A percentile compares a stretch with the other conserved stretches of the same genome.
phyloP scores from a whole-genome alignment of 2,888 invertebrate species.

The Chironomus riparius region DNA sequence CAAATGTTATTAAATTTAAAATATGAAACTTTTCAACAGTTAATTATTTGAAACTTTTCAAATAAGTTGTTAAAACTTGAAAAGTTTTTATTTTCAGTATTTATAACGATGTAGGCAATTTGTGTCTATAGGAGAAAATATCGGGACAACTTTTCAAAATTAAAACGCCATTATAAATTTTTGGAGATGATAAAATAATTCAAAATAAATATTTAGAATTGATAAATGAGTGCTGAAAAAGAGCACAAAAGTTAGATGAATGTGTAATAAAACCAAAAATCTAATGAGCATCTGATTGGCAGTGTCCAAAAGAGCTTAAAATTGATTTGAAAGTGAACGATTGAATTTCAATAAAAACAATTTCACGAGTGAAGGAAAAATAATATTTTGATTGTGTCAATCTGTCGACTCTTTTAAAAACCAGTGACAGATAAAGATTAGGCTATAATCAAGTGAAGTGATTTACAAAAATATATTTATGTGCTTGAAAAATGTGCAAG shows the following conservation, averaged over 20 bases:
- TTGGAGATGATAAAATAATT: background rate
- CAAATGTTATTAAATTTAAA: background rate
- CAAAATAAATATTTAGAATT: background rate
- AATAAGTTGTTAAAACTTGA: background rate
- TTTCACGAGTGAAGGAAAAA: background rate
- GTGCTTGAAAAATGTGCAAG: constrained; percentile 11
- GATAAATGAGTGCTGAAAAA: background rate
- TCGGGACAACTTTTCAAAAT: background rate
- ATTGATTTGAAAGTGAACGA: constrained; percentile 1
- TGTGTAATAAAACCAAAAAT: background rate
- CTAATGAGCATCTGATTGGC: background rate
- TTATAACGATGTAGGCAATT: background rate
- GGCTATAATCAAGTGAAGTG: background rate
- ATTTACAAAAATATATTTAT: background rate
- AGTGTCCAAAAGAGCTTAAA: constrained; percentile 16
- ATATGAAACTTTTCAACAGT: background rate
- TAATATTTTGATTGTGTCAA: background rate
- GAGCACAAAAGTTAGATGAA: background rate
- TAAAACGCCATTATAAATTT: constrained; percentile 4
- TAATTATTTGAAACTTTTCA: background rate
- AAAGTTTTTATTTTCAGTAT: background rate
- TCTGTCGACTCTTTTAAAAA: background rate
- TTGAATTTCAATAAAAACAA: too few relatives aligned
- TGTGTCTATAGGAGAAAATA: background rate
- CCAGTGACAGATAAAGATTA: background rate